Evolutionary conservation across 2,797 vertebrate species (phyloP), one percentile per base, ranked within the genome.

Genomic region (Clarias pachynema): DNA sequence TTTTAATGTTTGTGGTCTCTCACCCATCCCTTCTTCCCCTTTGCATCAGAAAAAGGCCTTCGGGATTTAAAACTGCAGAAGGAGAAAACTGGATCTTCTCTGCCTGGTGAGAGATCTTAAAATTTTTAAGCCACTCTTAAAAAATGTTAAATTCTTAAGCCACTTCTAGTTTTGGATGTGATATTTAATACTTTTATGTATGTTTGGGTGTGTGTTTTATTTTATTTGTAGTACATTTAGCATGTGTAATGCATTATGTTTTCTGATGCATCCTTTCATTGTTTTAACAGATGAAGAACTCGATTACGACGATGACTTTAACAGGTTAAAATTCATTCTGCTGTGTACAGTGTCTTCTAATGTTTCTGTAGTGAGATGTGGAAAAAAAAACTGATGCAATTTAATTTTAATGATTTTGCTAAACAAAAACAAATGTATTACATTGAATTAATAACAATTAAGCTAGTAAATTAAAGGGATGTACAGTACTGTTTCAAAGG

Each of bases 281-380:
- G 53, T 60, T 89, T 87, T 91, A 81, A 91, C 95, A 93, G 97
- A 97, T 57, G 97, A 97, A 0, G 96, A 98, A 0, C 89, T 94
- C 0, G 96, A 98, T 59, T 99, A 99, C n/a, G 93, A 94, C 20
- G 97, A 99, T 82, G 98, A 99, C 91, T 98, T 99, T 65, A 97
- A 97, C 91, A 99, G 97, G 97, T 98, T 89, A 85, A 44, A 57
- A 37, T 24, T 59, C 29, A 29, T 62, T 66, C 34, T 57, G 14
- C 40, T 81, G 1, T 59, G 4, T 77, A 14, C 31, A 59, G 5
- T 56, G 57, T 12, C 18, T 14, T 24, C 40, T 79, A 3, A 29
- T 65, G 29, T 49, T 80, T 80, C 60, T 7, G 10, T 16, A 26
- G 6, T 40, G 59, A 63, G 2, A 62, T 0, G 4, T 22, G 10